These are phyloP conservation scores for Patella depressa DNA, from an alignment of 2,888 invertebrate species.

Conservation along the genomic window DNA sequence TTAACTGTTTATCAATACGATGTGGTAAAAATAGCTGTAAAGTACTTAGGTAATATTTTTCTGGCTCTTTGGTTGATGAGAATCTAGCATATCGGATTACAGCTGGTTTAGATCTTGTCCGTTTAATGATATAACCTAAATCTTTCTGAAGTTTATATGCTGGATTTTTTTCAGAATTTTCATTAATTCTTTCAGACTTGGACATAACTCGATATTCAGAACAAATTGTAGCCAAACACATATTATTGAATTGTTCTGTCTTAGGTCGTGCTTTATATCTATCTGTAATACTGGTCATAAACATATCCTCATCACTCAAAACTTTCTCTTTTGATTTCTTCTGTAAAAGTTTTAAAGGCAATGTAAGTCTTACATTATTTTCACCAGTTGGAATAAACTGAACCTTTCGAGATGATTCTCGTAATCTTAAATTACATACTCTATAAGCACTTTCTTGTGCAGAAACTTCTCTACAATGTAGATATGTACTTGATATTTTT, in stretches of 20 bases:
- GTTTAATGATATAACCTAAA: not conserved
- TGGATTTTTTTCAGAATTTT: conserved; percentile 10
- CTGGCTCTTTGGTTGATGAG: not conserved
- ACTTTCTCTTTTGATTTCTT: not conserved
- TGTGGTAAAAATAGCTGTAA: conserved; percentile 16
- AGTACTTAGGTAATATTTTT: conserved; percentile 1
- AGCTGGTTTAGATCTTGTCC: conserved; percentile 2
- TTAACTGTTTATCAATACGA: conserved; percentile 2
- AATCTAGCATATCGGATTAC: conserved; percentile 1
- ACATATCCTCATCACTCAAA: conserved; percentile 18
- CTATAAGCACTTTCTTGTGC: conserved; percentile 35
- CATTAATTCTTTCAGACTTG: conserved; percentile 8
- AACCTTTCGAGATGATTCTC: conserved; percentile 9
- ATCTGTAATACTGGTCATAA: conserved; percentile 19
- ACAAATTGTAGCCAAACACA: conserved; percentile 14
- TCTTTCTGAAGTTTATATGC: conserved; percentile 8
- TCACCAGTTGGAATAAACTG: conserved; percentile 29
- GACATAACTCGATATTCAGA: conserved; percentile 23
- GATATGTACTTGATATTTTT: conserved; percentile 25
- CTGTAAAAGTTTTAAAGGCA: not conserved
- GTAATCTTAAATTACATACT: conserved; percentile 29
- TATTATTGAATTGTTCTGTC: not conserved
- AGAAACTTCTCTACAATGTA: conserved; percentile 33
- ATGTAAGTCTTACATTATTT: conserved; percentile 11
- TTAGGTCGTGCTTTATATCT: not conserved